Evolutionary conservation across 2,797 vertebrate genomes (phyloP).

Genomic region (Cryptoprocta ferox): DNA sequence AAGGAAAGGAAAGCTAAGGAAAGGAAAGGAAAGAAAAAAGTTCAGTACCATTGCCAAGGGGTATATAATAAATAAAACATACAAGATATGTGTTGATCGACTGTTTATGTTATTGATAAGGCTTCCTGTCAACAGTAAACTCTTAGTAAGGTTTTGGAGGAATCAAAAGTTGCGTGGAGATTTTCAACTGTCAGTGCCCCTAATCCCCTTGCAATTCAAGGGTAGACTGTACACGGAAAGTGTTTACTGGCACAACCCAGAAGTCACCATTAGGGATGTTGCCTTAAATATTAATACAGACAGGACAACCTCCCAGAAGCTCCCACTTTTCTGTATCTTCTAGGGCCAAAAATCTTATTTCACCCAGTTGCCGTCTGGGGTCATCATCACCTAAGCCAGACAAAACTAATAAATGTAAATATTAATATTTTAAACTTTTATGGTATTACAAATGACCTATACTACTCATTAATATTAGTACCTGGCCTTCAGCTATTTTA

Average conservation of each 20-base stretch:
- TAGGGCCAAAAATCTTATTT: neutral
- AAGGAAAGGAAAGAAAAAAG: too few relatives aligned
- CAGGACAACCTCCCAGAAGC: too few relatives aligned
- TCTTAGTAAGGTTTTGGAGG: neutral
- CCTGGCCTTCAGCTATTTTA: neutral
- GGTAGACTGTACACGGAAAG: neutral
- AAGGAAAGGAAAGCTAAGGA: too few relatives aligned
- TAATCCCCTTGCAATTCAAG: neutral
- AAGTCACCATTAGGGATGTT: neutral
- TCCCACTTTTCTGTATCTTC: neutral
- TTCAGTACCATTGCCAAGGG: neutral
- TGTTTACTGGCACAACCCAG: neutral
- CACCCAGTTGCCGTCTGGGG: neutral
- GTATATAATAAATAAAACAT: neutral
- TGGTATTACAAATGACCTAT: neutral
- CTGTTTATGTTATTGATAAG: neutral
- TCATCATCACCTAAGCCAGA: neutral
- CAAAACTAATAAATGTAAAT: neutral
- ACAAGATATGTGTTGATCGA: neutral
- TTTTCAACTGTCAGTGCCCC: neutral
- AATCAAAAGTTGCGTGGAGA: neutral
- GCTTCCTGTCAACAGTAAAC: neutral
- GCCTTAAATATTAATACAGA: neutral
- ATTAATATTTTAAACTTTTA: neutral
- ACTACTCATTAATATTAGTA: neutral